Evolutionary conservation across 1,140 invertebrate species (phyloP).

Genomic region (Acromyrmex heyeri): DNA sequence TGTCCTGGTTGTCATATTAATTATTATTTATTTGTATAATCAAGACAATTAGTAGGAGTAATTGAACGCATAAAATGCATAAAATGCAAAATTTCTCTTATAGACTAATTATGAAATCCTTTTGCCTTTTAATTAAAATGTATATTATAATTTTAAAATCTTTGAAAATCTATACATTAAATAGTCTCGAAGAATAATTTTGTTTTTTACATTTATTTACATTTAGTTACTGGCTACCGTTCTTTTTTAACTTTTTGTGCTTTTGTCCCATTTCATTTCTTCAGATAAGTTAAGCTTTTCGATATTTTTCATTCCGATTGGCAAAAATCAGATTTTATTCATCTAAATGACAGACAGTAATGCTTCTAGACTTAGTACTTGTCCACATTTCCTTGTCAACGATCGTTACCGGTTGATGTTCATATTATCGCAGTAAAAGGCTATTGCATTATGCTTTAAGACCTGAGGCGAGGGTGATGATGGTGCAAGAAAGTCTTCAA

Average conservation of each 20-base stretch:
- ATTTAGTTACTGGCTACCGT: neutral
- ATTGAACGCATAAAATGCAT: neutral
- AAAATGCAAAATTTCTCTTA: neutral
- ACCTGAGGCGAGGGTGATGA: slow-evolving; percentile 40
- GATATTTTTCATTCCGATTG: neutral
- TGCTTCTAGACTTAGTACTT: slow-evolving; percentile 40
- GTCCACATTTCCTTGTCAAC: slow-evolving; percentile 43
- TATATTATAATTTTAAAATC: neutral
- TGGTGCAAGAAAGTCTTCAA: slow-evolving; percentile 59
- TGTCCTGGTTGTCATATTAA: neutral
- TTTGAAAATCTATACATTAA: neutral
- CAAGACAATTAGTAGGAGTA: neutral
- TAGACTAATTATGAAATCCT: neutral
- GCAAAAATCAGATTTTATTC: slow-evolving; percentile 9
- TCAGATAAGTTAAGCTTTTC: neutral
- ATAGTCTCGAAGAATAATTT: neutral
- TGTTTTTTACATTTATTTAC: neutral
- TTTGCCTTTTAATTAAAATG: neutral
- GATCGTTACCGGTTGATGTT: slow-evolving; percentile 56
- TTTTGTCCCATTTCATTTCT: neutral
- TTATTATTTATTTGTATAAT: slow-evolving; percentile 5
- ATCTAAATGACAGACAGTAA: slow-evolving; percentile 29
- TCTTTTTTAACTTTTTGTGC: neutral
- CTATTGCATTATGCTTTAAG: slow-evolving; percentile 48
- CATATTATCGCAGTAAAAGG: slow-evolving; percentile 34